Percentiles rank a stretch among this genome's conserved stretches.
phyloP scores from a whole-genome alignment of 2,888 invertebrate species.

The Lasioglossum marginatum region DNA sequence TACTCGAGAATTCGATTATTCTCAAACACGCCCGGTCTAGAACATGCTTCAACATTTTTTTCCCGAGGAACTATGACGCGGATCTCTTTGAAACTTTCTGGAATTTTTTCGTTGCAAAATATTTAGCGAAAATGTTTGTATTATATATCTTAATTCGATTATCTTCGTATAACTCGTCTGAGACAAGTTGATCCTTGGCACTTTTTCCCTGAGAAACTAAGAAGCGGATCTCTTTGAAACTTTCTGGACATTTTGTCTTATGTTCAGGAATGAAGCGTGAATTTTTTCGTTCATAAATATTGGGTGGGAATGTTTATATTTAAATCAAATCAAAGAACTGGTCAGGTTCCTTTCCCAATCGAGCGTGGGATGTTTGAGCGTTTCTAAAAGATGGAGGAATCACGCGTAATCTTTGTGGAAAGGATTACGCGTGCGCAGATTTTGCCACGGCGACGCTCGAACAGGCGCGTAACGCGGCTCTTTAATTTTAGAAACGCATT shows the following conservation, averaged over 20 bases:
- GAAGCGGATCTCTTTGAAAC: too few relatives aligned
- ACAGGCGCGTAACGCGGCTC: constrained; percentile 21
- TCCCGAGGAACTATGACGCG: neutral
- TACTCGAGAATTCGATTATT: neutral
- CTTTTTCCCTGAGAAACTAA: too few relatives aligned
- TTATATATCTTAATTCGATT: too few relatives aligned
- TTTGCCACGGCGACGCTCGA: neutral
- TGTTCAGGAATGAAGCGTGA: neutral
- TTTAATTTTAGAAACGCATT: constrained; percentile 67
- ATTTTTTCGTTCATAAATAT: neutral
- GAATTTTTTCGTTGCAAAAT: too few relatives aligned
- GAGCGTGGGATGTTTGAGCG: neutral
- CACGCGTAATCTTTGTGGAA: neutral
- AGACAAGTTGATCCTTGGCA: too few relatives aligned
- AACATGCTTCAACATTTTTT: neutral
- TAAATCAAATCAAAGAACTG: neutral
- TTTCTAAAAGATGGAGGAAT: neutral
- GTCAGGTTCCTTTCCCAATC: neutral
- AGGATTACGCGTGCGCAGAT: constrained; percentile 11
- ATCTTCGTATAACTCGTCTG: too few relatives aligned
- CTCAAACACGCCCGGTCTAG: neutral
- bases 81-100: neutral
- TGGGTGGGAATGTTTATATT: neutral
- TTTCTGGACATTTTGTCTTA: too few relatives aligned
- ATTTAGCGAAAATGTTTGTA: too few relatives aligned